Conservation (phyloP, 2,113 vertebrate genomes). For the Isichthys henryi region DNA sequence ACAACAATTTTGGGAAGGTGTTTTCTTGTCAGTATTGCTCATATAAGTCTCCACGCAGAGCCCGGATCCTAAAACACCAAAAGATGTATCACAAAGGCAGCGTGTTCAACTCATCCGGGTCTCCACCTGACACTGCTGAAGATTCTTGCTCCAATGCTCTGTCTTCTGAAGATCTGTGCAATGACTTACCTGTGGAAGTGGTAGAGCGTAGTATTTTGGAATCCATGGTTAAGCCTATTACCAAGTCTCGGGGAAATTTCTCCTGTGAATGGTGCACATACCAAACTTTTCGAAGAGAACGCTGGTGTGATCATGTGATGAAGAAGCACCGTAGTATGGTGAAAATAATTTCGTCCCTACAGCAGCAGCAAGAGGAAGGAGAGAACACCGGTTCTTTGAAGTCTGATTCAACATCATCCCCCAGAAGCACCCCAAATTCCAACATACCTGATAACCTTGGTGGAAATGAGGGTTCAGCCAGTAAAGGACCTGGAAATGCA, state of each 20-base stretch:
- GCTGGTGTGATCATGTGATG: slow-evolving; percentile 91
- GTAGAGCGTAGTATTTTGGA: slow-evolving; percentile 76
- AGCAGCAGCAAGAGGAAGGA: slow-evolving; percentile 70
- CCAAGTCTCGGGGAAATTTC: slow-evolving; percentile 77
- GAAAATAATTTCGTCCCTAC: slow-evolving; percentile 78
- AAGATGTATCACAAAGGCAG: slow-evolving; percentile 85
- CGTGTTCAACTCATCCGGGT: slow-evolving; percentile 58
- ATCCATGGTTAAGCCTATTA: slow-evolving; percentile 76
- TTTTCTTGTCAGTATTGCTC: slow-evolving; percentile 93
- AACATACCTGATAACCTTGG: slow-evolving; percentile 60
- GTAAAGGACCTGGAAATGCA: slow-evolving; percentile 60
- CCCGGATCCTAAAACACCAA: slow-evolving; percentile 88
- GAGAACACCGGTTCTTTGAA: slow-evolving; percentile 58
- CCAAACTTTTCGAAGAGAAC: slow-evolving; percentile 82
- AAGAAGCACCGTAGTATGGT: slow-evolving; percentile 93
- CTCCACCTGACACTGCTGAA: slow-evolving; percentile 50
- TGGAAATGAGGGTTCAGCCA: slow-evolving; percentile 63
- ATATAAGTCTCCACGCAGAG: slow-evolving; percentile 86
- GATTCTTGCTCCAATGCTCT: slow-evolving; percentile 59
- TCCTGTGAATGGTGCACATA: slow-evolving; percentile 96
- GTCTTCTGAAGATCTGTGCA: slow-evolving; percentile 68
- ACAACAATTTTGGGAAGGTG: slow-evolving; percentile 77
- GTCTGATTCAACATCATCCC: slow-evolving; percentile 61
- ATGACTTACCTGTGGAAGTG: slow-evolving; percentile 68
- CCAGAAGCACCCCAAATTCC: slow-evolving; percentile 68